Conservation (phyloP, 2,797 vertebrate species). For the Simalia tracyae region DNA sequence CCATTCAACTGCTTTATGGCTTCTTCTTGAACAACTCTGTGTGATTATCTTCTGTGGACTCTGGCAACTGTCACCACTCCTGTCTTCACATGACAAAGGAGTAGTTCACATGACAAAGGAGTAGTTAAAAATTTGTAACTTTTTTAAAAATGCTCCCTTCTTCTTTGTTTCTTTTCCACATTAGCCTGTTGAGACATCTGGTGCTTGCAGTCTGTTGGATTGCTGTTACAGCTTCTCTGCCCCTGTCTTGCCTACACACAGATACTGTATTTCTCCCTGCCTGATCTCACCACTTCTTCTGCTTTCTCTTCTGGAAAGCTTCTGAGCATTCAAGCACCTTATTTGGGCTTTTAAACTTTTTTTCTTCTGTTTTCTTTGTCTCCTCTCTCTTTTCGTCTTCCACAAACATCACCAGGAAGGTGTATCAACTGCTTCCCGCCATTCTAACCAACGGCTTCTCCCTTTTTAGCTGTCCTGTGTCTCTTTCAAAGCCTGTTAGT, state of each 20-base stretch:
- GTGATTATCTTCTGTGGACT: background rate
- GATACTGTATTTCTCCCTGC: background rate
- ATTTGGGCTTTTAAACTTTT: background rate
- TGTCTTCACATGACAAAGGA: background rate
- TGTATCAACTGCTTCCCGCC: background rate
- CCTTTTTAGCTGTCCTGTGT: background rate
- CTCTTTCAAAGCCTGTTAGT: background rate
- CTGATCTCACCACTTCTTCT: background rate
- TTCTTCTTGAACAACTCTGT: background rate
- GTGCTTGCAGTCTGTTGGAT: background rate
- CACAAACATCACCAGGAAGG: background rate
- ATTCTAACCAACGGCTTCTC: background rate
- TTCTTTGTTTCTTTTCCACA: background rate
- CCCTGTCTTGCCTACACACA: background rate
- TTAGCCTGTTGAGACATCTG: background rate
- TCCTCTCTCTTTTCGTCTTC: background rate
- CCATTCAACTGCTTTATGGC: background rate
- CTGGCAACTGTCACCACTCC: background rate
- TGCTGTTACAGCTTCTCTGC: background rate
- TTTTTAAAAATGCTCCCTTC: background rate
- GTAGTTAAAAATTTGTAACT: too few relatives aligned
- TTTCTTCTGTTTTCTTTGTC: background rate
- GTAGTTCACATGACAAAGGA: too few relatives aligned
- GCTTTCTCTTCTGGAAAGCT: background rate
- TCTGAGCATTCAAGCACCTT: background rate